Evolutionary conservation across 2,888 invertebrate genomes (phyloP), one percentile per base, ranked within the genome.

Genomic region (Himalopsyche japonica): DNA sequence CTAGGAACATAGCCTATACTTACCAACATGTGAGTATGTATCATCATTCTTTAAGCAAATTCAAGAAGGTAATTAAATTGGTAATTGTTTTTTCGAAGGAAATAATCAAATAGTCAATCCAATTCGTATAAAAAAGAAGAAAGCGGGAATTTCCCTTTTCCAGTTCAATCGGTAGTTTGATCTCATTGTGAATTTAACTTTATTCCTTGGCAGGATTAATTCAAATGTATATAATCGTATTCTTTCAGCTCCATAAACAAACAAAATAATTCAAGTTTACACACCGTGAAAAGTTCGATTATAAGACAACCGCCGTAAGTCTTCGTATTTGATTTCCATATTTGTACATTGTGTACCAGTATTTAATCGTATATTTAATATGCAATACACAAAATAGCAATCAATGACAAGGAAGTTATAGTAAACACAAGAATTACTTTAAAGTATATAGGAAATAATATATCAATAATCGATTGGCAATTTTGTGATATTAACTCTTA

Each of bases 141-240:
- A 30, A 80, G 32, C 30, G 32, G 64, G 24, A 24, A 49, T 76
- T 32, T 32, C 20, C 24, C 30, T 77, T 86, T 85, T 85, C 79
- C 86, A 80, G 85, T 76, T 82, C 80, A 70, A 49, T 86, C 70
- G 85, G 43, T 82, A 86, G 86, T 86, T 86, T 86, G 85, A 86
- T 86, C 85, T 79, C 34, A 48, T 64, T 82, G 32, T 76, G 49
- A 12, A 18, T 64, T 47, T 79, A 76, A 82, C 79, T 81, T 81
- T 70, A 77, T 84, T 84, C 78, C 84, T 84, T 81, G 64, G 64
- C 27, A 70, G 30, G 70, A 70, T 70, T 70, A 70, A 70, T 70
- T 70, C 70, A 70, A 70, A 27, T 70, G 70, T 12, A 70, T 70
- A 10, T 70, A 70, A 70, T 70, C 70, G 70, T 70, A 70, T 70